Conservation (phyloP, 35 echinoderm and acorn worm genomes). For the Apostichopus parvimensis region DNA sequence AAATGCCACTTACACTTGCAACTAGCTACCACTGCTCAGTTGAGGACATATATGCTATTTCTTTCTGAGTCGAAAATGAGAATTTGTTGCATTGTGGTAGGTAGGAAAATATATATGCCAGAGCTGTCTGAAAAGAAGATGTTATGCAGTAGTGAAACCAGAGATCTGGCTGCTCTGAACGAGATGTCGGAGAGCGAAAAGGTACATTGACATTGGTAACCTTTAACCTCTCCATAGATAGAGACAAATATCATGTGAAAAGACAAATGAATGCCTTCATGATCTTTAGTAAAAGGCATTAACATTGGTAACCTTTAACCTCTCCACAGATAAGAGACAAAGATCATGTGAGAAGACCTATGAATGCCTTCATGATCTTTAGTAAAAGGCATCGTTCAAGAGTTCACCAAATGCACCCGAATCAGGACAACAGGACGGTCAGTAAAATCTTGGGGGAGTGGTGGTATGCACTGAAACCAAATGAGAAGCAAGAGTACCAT, state of each 20-base stretch:
- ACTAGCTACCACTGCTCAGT: no score
- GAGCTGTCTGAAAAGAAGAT: no score
- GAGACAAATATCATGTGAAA: slow-evolving; percentile 91
- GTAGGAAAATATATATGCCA: no score
- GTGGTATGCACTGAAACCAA: slow-evolving; percentile 94
- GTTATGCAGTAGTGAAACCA: no score
- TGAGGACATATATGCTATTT: no score
- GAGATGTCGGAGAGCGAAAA: no score
- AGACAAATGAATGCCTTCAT: slow-evolving; percentile 98
- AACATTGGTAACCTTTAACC: no score
- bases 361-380: slow-evolving; percentile 99
- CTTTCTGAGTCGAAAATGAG: no score
- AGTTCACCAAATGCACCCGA: slow-evolving; percentile 94
- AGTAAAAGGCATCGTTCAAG: slow-evolving; percentile 93
- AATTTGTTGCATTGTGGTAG: no score
- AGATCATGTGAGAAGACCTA: slow-evolving; percentile 89
- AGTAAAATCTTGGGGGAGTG: slow-evolving; percentile 98
- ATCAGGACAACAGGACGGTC: slow-evolving; percentile 96
- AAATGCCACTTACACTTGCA: no score
- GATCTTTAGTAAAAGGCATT: slow-evolving; percentile 89
- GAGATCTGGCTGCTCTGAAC: no score
- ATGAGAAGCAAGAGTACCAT: slow-evolving; percentile 97
- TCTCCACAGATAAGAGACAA: slow-evolving; percentile 78
- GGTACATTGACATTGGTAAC: no score
- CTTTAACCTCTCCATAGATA: slow-evolving; percentile 32